Base-by-base conservation (phyloP, 2,797 vertebrate species). In the Enteromius mattozi region DNA sequence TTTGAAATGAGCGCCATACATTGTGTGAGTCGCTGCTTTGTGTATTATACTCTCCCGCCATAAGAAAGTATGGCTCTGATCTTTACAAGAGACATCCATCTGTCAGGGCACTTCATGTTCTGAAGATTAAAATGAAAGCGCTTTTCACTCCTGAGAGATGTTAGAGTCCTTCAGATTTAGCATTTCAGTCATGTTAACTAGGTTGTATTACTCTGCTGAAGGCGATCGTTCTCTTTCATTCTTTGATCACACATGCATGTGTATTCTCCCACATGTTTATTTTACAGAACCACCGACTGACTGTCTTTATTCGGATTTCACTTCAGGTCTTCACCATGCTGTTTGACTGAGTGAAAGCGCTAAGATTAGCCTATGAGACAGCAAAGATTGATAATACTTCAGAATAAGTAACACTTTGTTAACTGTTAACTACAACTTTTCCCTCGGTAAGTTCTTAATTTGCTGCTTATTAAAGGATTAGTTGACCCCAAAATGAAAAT, bases 91-190 rank as follows among this genome's bases (percentile, higher is more conserved):
- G 61, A 80, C 59, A 63, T 14, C 66, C 40, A 35, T 45, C 12
- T 71, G 59, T 81, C 47, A 45, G 30, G 56, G 45, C 19, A 69
- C 27, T 78, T 78, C 61, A 21, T 42, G 72, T 74, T 85, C 42
- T 85, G 56, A 68, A 68, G 78, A 59, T 33, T 66, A 54, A 85
- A 80, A 85, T 78, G 45, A 80, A 68, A 80, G 54, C 27, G 14
- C 40, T 65, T 72, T 24, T 27, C 35, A 61, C 51, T 79, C 30
- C 30, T 76, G 59, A 83, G 59, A 72, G 54, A 63, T 82, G 37
- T 63, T 72, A 61, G n/a, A 74, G 80, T 82, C 54, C 40, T 16
- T 82, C 27, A 59, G 69, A 82, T 82, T 47, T 19, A 82, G 33
- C 7, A 47, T 66, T 76, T 66, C 71, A 37, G 54, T 61, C 24